Base-by-base conservation (phyloP, 1,140 invertebrate species). In the Yoshiicerus persimilis region DNA sequence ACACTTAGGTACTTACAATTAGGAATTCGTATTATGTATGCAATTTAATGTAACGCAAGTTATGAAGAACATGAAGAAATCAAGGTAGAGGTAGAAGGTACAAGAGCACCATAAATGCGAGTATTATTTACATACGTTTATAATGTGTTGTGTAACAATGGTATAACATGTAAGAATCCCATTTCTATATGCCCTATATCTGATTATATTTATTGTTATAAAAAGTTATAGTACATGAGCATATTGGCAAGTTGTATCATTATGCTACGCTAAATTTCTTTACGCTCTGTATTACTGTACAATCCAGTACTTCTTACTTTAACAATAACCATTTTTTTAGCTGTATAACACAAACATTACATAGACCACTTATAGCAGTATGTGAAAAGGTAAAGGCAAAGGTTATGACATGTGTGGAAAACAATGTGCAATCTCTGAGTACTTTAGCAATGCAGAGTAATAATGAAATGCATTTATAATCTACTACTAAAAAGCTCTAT, bases 71-170 rank as follows among this genome's bases (percentile, higher is more conserved):
- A 80, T 80, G 75, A 80, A 80, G 75, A 80, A 80, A 80, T 36
- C 75, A 80, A 80, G 75, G 75, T 80, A 80, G 75, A 80, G 75
- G 75, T 80, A 80, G 30, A 80, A 80, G 75, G 34, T 80, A 80
- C 75, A 80, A 80, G 75, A 80, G 75, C 75, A 38, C 75, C 75
- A 80, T 80, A 36, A 80, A 80, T 38, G 75, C 38, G n/a, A 4
- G 3, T n/a, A 56, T 47, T 47, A 56, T 47, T 47, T 47, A 16
- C 41, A 47, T 47, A 20, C n/a, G n/a, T n/a, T n/a, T n/a, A 47
- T 47, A 47, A n/a, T 5, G n/a, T 56, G n/a, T 56, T n/a, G n/a
- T 56, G 47, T 56, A 56, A n/a, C 4, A 2, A 56, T 56, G 20
- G 47, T 56, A n/a, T n/a, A 56, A 56, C 47, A 56, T 4, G 4